Evolutionary conservation across 2,113 vertebrate species (phyloP), one percentile per base, ranked within the genome.

Genomic region (Vulpes lagopus): DNA sequence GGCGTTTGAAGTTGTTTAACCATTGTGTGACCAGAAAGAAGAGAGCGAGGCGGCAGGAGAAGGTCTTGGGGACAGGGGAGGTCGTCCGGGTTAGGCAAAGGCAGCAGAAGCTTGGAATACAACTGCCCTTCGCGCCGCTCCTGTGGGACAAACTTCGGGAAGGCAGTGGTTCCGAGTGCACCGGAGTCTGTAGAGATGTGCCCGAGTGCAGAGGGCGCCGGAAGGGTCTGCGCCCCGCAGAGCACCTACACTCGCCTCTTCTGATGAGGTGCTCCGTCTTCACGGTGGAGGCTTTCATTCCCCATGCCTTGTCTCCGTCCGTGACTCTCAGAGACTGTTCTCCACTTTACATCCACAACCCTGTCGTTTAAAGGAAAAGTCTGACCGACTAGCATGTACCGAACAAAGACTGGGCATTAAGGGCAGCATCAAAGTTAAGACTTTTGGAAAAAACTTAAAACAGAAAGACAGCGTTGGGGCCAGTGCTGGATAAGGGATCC

Each of bases 1-100:
- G 49, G n/a, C 57, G 60, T 98, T 97, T 97, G 94, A 97, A 97
- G 97, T 97, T 98, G 97, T 97, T 98, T 97, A 98, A 98, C 94
- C 84, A 95, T 88, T 97, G 96, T 97, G 78, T 95, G 91, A 19
- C 89, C 97, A 89, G 95, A 90, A 95, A 87, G 82, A 57, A 81
- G 84, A 89, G 25, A 69, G 55, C 15, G 87, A 78, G 16, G 2
- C 10, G 2, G 82, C 71, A 14, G 55, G 43, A 83, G 43, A 87
- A 94, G 91, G 78, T 87, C 91, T 57, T 38, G 80, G 49, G 27
- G 74, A 49, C 19, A 57, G 19, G 5, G 22, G 49, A 43, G 83
- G 35, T 11, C 9, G 1, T 51, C 1, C 17, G 2, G 55, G 15
- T 19, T 57, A 55, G 57, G 73, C 30, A 35, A 73, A 60, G 71